Base-by-base conservation (phyloP, 2,113 vertebrate species). In the Colinus virginianus region DNA sequence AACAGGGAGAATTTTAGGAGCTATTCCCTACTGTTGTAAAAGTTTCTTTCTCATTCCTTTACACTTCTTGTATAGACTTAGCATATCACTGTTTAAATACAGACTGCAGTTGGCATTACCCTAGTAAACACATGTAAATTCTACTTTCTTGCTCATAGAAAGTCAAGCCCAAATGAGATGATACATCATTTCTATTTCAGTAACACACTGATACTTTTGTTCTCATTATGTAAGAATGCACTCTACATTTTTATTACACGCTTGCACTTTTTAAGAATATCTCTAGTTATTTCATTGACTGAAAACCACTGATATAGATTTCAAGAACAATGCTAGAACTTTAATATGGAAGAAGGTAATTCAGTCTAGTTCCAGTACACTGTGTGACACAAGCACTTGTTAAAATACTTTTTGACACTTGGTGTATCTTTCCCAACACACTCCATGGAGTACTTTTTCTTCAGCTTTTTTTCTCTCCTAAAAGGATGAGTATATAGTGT, bases 111-210 rank as follows among this genome's bases (percentile, higher is more conserved):
- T 82, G 71, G 56, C 21, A 42, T 63, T 55, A 32, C 62, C 30
- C 49, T 92, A 38, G 82, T 84, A 91, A 92, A 87, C 90, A 12
- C n/a, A 64, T 94, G 75, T 18, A 34, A 61, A 72, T 93, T 83
- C 67, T 87, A 40, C 12, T 58, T 26, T 80, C 59, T 93, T 77
- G 21, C 21, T 87, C 25, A 34, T 94, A 94, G 63, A 92, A 96
- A 93, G 63, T 45, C 88, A 79, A 95, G 63, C n/a, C 17, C 26
- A 94, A 94, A 80, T 59, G 26, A 20, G 48, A 49, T 49, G 32
- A 68, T 46, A 36, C n/a, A 78, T 78, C 63, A 87, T 38, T 95
- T 19, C 25, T 77, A 94, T 92, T 90, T 30, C 43, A 85, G 63
- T 76, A 74, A 32, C 51, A 15, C 51, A 15, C 13, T 53, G 51